phyloP scores from a whole-genome alignment of 1,140 invertebrate species.

The Drosophila melanogaster region DNA sequence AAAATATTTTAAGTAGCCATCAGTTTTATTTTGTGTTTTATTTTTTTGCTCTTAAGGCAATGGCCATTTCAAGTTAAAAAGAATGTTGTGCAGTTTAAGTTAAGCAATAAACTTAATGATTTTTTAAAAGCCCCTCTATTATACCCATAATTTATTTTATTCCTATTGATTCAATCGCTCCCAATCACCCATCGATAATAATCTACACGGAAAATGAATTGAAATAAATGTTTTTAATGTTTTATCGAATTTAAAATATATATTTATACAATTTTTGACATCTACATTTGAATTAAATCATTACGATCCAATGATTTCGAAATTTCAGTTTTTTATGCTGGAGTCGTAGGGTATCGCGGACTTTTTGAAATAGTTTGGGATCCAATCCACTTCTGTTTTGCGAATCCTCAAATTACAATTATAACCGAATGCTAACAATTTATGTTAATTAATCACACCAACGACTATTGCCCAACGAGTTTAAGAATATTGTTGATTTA shows the following conservation, averaged over 20 bases:
- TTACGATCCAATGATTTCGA: slow-evolving; percentile 2
- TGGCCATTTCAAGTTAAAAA: slow-evolving; percentile 10
- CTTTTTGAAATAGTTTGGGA: not conserved
- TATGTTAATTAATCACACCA: slow-evolving; percentile 2
- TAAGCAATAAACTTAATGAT: slow-evolving; percentile 11
- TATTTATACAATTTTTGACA: slow-evolving; percentile 8
- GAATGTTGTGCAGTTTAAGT: slow-evolving; percentile 2
- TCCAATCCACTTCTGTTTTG: not conserved
- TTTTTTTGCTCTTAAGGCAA: slow-evolving; percentile 6
- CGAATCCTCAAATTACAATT: slow-evolving; percentile 1
- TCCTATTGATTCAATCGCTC: no score
- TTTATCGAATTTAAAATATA: not conserved
- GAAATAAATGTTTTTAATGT: no score
- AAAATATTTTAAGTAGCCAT: slow-evolving; percentile 72
- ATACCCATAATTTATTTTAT: no score
- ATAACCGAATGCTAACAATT: not conserved
- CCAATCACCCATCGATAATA: no score
- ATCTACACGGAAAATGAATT: no score
- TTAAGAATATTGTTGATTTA: slow-evolving; percentile 5
- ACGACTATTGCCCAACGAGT: slow-evolving; percentile 3
- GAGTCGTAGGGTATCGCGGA: not conserved
- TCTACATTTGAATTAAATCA: slow-evolving; percentile 13
- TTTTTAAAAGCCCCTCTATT: not conserved
- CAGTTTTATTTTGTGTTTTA: slow-evolving; percentile 9
- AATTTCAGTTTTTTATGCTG: not conserved